A percentile compares a stretch with the other conserved stretches of the same genome.
Evolutionary conservation across 2,113 vertebrate genomes (phyloP).

Genomic region (Phoenicopterus ruber): DNA sequence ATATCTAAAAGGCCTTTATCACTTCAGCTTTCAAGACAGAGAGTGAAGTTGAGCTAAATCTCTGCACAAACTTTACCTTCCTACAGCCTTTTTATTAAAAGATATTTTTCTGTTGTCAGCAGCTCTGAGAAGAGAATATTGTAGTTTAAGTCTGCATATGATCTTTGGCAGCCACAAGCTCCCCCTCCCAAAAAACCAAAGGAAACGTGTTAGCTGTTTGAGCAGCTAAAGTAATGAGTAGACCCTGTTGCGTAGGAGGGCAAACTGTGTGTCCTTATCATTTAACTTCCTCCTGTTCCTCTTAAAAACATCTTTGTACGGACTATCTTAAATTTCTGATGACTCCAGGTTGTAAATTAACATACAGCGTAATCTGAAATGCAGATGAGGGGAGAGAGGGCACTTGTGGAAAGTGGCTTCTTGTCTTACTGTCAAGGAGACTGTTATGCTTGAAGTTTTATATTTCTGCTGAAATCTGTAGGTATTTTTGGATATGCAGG

Average conservation of each 20-base stretch:
- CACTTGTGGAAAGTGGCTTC: slow-evolving; percentile 58
- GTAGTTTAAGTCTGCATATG: background rate
- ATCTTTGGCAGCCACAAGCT: background rate
- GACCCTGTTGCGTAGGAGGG: background rate
- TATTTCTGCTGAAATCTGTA: slow-evolving; percentile 24
- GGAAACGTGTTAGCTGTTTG: background rate
- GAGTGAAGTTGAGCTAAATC: background rate
- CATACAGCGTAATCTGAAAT: slow-evolving; percentile 22
- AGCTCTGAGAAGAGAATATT: background rate
- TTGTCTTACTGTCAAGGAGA: slow-evolving; percentile 60
- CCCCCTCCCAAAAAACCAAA: background rate
- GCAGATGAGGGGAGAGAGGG: slow-evolving; percentile 55
- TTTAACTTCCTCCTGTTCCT: background rate
- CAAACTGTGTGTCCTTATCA: background rate
- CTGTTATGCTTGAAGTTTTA: slow-evolving; percentile 31
- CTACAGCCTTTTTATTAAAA: background rate
- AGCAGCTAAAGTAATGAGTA: background rate
- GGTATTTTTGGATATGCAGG: slow-evolving; percentile 60
- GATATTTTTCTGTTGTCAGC: background rate
- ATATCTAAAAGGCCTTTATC: background rate
- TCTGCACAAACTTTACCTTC: background rate
- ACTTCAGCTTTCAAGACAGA: background rate
- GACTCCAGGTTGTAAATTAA: slow-evolving; percentile 37
- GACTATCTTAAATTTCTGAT: slow-evolving; percentile 2
- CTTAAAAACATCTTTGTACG: background rate